A percentile compares a stretch with the other conserved stretches of the same genome.
phyloP scores from a whole-genome alignment of 2,113 vertebrate species.

The Seriola rivoliana region DNA sequence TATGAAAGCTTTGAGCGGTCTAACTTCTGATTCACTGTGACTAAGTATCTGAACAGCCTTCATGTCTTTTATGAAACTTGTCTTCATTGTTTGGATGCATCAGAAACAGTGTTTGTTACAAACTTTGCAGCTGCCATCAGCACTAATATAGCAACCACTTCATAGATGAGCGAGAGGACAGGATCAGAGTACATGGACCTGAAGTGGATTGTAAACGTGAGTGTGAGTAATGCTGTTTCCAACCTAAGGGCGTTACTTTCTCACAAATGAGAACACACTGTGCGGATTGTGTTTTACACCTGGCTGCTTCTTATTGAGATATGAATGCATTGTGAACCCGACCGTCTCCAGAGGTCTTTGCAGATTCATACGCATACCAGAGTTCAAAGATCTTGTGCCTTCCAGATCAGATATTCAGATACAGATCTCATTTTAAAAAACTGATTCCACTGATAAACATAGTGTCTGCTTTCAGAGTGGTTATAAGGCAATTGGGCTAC shows the following conservation, averaged over 20 bases:
- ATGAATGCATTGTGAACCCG: neutral
- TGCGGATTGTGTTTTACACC: conserved; percentile 19
- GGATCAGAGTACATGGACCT: neutral
- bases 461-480: neutral
- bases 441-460: neutral
- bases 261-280: conserved; percentile 21
- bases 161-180: neutral
- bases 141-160: neutral
- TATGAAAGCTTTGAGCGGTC: neutral
- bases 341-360: neutral
- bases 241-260: conserved; percentile 31
- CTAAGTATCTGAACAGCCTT: neutral
- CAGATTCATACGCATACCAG: conserved; percentile 15
- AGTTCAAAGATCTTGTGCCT: neutral
- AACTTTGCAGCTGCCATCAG: neutral
- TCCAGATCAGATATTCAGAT: neutral
- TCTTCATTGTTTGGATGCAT: neutral
- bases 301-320: conserved; percentile 21
- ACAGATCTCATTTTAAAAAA: neutral
- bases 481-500: neutral
- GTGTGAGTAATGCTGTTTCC: neutral
- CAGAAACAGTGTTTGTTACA: neutral
- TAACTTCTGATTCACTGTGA: neutral
- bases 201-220: neutral
- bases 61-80: neutral